Percentiles rank a stretch among this genome's conserved stretches.
phyloP scores from a whole-genome alignment of 2,797 vertebrate genomes.

The Mormyrus proboscirostris region DNA sequence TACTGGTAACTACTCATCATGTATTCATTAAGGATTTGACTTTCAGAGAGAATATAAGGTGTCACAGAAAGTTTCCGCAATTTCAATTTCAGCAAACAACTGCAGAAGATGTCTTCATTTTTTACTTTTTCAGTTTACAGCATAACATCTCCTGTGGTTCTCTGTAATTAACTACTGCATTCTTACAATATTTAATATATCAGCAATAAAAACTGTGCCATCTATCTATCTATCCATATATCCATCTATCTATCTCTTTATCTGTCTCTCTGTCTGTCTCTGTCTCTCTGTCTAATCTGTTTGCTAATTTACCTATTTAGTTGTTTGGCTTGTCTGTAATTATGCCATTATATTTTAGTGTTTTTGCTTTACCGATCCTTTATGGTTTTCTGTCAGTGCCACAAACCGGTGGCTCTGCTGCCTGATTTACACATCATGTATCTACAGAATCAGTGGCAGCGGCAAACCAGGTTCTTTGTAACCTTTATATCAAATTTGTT shows the following conservation, averaged over 20 bases:
- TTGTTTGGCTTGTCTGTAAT: background rate
- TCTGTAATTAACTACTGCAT: background rate
- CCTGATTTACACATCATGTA: background rate
- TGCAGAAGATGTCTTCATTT: too few relatives aligned
- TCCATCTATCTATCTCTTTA: background rate
- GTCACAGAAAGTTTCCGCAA: background rate
- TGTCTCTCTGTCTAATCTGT: background rate
- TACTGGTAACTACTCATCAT: background rate
- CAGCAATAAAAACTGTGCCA: conserved; percentile 14
- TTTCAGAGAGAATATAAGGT: background rate
- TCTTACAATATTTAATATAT: background rate
- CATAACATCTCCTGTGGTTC: background rate
- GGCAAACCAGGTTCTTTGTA: background rate
- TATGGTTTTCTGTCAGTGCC: background rate
- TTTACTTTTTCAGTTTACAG: background rate
- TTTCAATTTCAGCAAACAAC: background rate
- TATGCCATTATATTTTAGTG: background rate
- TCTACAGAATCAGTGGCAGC: background rate
- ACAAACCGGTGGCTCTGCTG: background rate
- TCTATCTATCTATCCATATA: background rate
- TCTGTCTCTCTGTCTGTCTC: background rate
- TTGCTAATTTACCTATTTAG: background rate
- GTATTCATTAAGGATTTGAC: background rate
- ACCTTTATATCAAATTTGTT: background rate
- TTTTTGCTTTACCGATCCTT: background rate